Percentiles rank a stretch among this genome's conserved stretches.
Evolutionary conservation across 1,140 invertebrate genomes (phyloP).

Genomic region (Whitmania pigra): DNA sequence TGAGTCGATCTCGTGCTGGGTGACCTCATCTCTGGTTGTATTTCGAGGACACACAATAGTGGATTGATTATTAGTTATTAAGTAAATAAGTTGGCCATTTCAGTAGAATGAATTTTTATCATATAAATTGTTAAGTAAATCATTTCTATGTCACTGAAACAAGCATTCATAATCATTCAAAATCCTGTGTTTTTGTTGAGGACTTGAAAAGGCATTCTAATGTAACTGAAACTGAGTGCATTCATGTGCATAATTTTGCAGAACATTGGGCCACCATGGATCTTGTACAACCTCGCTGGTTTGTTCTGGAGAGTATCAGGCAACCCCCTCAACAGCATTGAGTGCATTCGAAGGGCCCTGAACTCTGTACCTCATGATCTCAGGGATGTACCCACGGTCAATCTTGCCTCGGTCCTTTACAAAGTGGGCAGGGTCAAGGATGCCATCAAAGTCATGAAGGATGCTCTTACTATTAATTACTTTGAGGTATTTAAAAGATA

Average conservation of each 20-base stretch:
- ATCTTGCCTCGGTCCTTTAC: conserved; percentile 61
- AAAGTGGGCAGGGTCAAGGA: conserved; percentile 57
- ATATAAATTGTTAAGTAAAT: too few relatives aligned
- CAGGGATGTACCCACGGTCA: conserved; percentile 65
- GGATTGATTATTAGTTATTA: too few relatives aligned
- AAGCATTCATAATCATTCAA: neutral
- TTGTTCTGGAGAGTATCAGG: conserved; percentile 71
- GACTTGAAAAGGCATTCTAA: neutral
- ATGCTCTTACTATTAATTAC: conserved; percentile 59
- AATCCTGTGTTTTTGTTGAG: neutral
- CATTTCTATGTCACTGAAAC: too few relatives aligned
- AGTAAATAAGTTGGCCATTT: too few relatives aligned
- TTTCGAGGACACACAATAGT: too few relatives aligned
- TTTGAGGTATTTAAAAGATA: conserved; percentile 47
- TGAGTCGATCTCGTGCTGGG: conserved; percentile 31
- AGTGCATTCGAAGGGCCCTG: conserved; percentile 64
- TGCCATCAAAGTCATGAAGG: conserved; percentile 60
- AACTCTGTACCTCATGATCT: conserved; percentile 60
- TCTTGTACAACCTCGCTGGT: conserved; percentile 67
- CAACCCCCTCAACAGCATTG: conserved; percentile 61
- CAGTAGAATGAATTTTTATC: too few relatives aligned
- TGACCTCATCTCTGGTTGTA: too few relatives aligned
- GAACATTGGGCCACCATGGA: conserved; percentile 59
- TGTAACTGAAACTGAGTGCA: neutral
- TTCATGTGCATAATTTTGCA: conserved; percentile 31